A percentile compares a stretch with the other conserved stretches of the same genome.
Conservation (phyloP, 2,113 vertebrate species). For the Diadophis punctatus region DNA sequence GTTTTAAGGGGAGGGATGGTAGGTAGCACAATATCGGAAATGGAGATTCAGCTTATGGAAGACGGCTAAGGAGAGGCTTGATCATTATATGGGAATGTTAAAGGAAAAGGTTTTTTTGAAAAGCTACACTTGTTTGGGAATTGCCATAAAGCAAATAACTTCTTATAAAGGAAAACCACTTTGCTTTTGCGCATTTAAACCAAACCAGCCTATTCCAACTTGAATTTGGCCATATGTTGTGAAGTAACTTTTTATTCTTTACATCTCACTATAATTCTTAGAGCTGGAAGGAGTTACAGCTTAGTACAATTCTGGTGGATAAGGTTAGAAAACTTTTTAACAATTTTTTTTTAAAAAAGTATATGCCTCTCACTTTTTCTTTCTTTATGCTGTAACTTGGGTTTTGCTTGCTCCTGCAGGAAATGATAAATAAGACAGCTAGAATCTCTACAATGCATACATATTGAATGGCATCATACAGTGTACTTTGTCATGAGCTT, state of each 20-base stretch:
- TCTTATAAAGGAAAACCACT: background rate
- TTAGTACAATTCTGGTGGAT: background rate
- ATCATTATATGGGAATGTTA: constrained; percentile 31
- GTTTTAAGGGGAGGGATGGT: constrained; percentile 43
- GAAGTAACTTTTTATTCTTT: background rate
- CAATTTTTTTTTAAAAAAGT: background rate
- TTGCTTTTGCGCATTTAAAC: background rate
- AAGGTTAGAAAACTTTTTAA: background rate
- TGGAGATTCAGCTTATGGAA: constrained; percentile 31
- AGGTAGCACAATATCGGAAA: constrained; percentile 37
- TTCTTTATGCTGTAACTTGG: background rate
- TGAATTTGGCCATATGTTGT: background rate
- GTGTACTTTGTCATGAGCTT: background rate
- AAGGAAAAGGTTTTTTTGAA: constrained; percentile 3
- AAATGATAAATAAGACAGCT: background rate
- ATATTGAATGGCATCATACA: background rate
- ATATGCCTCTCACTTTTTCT: background rate
- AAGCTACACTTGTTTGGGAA: background rate
- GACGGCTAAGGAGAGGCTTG: background rate
- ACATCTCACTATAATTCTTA: background rate
- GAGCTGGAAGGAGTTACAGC: background rate
- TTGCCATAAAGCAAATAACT: background rate
- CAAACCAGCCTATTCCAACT: background rate
- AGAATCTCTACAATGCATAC: background rate
- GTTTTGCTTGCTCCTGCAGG: background rate